phyloP scores from a whole-genome alignment of 2,113 vertebrate species.

The Anolis carolinensis region DNA sequence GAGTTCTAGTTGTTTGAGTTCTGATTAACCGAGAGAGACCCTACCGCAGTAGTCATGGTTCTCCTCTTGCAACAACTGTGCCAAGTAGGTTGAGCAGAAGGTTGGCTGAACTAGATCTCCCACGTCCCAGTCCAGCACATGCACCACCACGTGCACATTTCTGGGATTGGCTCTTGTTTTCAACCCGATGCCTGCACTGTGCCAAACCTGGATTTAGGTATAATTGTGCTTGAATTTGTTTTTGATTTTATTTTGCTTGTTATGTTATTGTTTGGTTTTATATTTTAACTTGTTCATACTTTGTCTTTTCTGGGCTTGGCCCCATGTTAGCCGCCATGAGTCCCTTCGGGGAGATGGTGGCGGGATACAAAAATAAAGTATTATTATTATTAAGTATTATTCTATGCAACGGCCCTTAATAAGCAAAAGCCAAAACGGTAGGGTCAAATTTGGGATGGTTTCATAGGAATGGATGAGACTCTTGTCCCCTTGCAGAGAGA shows the following conservation, averaged over 20 bases:
- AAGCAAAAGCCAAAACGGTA: slow-evolving; percentile 47
- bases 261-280: no score
- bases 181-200: neutral
- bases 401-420: neutral
- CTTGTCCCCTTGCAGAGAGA: slow-evolving; percentile 35
- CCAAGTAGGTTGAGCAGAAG: neutral
- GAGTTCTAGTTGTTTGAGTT: no score
- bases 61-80: neutral
- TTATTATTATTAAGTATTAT: no score
- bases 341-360: no score
- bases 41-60: no score
- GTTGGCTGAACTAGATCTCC: neutral
- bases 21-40: no score
- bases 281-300: no score
- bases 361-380: no score
- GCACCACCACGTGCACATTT: neutral
- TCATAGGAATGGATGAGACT: slow-evolving; percentile 28
- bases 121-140: neutral
- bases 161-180: neutral
- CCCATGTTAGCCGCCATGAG: no score
- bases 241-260: no score
- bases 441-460: slow-evolving; percentile 5
- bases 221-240: no score
- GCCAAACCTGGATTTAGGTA: neutral
- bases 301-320: no score